Percentiles rank a stretch among this genome's conserved stretches.
Conservation (phyloP, 92 coral and sea anemone species). For the Parazoanthus swiftii region DNA sequence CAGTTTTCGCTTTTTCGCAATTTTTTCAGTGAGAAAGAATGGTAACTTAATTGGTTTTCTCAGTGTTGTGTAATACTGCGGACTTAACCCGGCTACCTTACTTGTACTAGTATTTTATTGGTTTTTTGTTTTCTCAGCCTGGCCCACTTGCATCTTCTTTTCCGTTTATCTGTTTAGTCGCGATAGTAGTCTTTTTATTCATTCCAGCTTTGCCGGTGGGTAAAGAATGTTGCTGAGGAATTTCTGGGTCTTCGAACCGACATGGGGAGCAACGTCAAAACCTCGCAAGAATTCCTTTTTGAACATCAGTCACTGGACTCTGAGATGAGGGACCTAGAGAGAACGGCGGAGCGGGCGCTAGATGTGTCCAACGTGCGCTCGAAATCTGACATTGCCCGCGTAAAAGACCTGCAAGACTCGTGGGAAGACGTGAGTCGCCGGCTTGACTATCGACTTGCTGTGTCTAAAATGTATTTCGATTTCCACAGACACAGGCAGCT, state of each 20-base stretch:
- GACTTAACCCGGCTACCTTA: not conserved
- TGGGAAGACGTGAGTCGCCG: constrained; percentile 73
- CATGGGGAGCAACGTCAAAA: constrained; percentile 79
- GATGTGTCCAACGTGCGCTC: constrained; percentile 62
- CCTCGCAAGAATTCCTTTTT: constrained; percentile 80
- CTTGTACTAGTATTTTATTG: not conserved
- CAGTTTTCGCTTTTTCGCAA: not conserved
- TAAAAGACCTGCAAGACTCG: constrained; percentile 68
- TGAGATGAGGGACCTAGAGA: constrained; percentile 75
- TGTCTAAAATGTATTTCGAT: constrained; percentile 86
- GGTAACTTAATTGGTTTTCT: not conserved
- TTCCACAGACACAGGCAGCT: constrained; percentile 88
- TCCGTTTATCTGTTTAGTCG: not conserved
- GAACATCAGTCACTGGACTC: constrained; percentile 81
- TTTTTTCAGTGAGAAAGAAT: not conserved
- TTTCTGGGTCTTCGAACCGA: constrained; percentile 74
- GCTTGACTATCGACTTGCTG: constrained; percentile 77
- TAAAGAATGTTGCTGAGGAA: constrained; percentile 85
- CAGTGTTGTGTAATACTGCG: not conserved
- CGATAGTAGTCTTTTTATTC: not conserved
- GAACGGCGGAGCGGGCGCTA: constrained; percentile 51
- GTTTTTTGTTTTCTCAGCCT: not conserved
- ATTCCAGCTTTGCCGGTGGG: constrained; percentile 78
- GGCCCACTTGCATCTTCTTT: not conserved
- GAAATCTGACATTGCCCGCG: constrained; percentile 69